Evolutionary conservation across 2,888 invertebrate species (phyloP), one percentile per base, ranked within the genome.

Genomic region (Clepsis dumicolana): DNA sequence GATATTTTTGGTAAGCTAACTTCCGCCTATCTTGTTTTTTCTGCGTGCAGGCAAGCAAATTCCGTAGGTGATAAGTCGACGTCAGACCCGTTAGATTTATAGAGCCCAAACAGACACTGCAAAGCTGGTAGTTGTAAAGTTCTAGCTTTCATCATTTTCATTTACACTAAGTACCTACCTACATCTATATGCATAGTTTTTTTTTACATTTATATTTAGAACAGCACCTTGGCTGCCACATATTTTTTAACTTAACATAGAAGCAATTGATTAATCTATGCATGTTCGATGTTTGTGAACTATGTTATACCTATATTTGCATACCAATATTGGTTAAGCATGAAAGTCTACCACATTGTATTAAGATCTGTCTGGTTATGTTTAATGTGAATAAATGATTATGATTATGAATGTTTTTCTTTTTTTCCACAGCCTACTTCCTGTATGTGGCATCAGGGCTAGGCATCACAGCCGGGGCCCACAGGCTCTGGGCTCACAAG

Each of bases 391-490:
- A n/a, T n/a, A n/a, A n/a, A n/a, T n/a, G n/a, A n/a, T n/a, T n/a
- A n/a, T n/a, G n/a, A n/a, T n/a, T n/a, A n/a, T n/a, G n/a, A n/a
- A n/a, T n/a, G n/a, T n/a, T n/a, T n/a, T n/a, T n/a, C n/a, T 59
- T 57, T 60, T 25, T 59, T 71, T 71, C 10, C 79, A 18, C 92
- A 97, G 98, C 97, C 12, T 90, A 96, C 67, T 63, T 96, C 1
- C 86, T 98, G 68, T 98, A 98, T 89, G 92, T 96, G 66, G 87
- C 95, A 73, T 96, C 97, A 8, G 99, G 97, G 4, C 89, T 99
- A 71, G 99, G 99, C 18, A 98, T 99, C 73, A 99, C 99, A 16
- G 99, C 98, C 21, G 99, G 99, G 27, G 98, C 98, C 1, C 99
- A 99, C 90, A 94, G 99, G 77, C 95, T 99, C 32, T 99, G 99